These are phyloP conservation scores for rabbit (Oryctolagus cuniculus) DNA, from an alignment of 2,113 vertebrate species.

Conservation along the genomic window mOryCun1.1 NC_091433.1:113736001-113736500, in stretches of 20 bases:
- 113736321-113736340: background rate
- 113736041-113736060: background rate
- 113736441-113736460: background rate
- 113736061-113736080: background rate
- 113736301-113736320: background rate
- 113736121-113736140: background rate
- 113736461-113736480: background rate
- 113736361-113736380: background rate
- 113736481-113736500: background rate
- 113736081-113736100: background rate
- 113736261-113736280: background rate
- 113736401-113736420: constrained; percentile 54
- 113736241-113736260: background rate
- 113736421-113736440: background rate
- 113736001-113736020: background rate
- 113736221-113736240: background rate
- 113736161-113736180: background rate
- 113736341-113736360: background rate
- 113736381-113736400: background rate
- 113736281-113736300: background rate
- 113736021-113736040: background rate
- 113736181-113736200: background rate
- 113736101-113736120: background rate
- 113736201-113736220: background rate
- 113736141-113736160: background rate